A percentile compares a stretch with the other conserved stretches of the same genome.
Evolutionary conservation across 2,113 vertebrate species (phyloP).

Genomic region (Neomonachus schauinslandi): DNA sequence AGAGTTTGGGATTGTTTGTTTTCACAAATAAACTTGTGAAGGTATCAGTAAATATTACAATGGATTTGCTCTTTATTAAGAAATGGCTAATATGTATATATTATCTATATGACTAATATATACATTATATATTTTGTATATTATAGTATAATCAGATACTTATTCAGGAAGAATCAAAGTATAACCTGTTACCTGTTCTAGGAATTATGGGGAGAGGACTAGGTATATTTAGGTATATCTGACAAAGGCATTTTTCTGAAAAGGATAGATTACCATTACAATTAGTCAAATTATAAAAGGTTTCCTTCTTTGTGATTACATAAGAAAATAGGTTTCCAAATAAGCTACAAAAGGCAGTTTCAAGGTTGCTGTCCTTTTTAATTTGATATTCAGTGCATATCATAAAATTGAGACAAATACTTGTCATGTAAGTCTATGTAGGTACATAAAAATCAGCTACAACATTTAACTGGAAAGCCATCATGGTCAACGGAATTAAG

Average conservation of each 20-base stretch:
- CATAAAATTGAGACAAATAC: slow-evolving; percentile 81
- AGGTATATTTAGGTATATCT: not conserved
- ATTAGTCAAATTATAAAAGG: not conserved
- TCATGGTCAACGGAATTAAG: slow-evolving; percentile 93
- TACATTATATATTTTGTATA: not conserved
- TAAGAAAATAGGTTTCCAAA: slow-evolving; percentile 78
- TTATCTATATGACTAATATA: not conserved
- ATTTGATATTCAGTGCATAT: slow-evolving; percentile 78
- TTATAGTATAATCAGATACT: not conserved
- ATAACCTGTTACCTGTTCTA: not conserved
- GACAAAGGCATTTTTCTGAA: not conserved
- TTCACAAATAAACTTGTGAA: not conserved
- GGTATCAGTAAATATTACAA: not conserved
- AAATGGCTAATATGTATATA: not conserved
- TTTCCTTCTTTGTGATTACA: slow-evolving; percentile 51
- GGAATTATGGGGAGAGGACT: not conserved
- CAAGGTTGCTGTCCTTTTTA: slow-evolving; percentile 60
- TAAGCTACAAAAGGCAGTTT: slow-evolving; percentile 79
- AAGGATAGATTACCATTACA: slow-evolving; percentile 43
- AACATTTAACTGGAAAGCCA: slow-evolving; percentile 87
- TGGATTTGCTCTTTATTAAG: not conserved
- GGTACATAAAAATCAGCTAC: slow-evolving; percentile 76
- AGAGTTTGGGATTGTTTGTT: not conserved
- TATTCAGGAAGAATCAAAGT: not conserved
- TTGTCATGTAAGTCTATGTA: slow-evolving; percentile 80